Conservation (phyloP, 1,140 invertebrate genomes). For the Asbolus verrucosus region DNA sequence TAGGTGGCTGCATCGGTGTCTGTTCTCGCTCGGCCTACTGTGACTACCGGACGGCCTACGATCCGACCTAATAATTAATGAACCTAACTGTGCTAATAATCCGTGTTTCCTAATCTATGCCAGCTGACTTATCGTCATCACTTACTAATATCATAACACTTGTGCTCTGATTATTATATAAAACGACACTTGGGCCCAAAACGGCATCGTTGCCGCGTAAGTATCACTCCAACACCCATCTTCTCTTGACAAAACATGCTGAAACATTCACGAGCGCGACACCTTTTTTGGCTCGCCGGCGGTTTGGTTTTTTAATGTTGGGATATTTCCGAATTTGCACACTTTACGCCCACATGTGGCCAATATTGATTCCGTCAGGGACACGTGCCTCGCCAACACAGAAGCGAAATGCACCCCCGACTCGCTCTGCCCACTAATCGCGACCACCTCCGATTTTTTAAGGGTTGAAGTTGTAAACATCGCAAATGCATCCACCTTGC, state of each 20-base stretch:
- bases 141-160: constrained; percentile 22
- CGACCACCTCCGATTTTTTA: too few relatives aligned
- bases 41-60: constrained; percentile 43
- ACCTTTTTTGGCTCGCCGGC: not conserved
- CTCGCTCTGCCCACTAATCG: too few relatives aligned
- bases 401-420: not conserved
- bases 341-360: constrained; percentile 1
- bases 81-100: constrained; percentile 42
- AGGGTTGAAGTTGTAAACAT: too few relatives aligned
- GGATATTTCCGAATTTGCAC: constrained; percentile 1
- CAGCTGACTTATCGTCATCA: not conserved
- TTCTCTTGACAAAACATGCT: not conserved
- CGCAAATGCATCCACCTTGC: too few relatives aligned
- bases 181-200: not conserved
- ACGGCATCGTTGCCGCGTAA: constrained; percentile 4
- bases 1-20: constrained; percentile 51
- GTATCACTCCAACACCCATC: not conserved
- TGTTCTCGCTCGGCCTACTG: constrained; percentile 44
- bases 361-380: not conserved
- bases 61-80: constrained; percentile 40
- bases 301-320: not conserved
- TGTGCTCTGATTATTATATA: constrained; percentile 14
- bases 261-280: not conserved
- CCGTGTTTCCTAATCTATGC: constrained; percentile 25
- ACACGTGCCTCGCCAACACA: not conserved